Evolutionary conservation across 2,113 vertebrate genomes (phyloP), one percentile per base, ranked within the genome.

Genomic region (Cettia cetti): DNA sequence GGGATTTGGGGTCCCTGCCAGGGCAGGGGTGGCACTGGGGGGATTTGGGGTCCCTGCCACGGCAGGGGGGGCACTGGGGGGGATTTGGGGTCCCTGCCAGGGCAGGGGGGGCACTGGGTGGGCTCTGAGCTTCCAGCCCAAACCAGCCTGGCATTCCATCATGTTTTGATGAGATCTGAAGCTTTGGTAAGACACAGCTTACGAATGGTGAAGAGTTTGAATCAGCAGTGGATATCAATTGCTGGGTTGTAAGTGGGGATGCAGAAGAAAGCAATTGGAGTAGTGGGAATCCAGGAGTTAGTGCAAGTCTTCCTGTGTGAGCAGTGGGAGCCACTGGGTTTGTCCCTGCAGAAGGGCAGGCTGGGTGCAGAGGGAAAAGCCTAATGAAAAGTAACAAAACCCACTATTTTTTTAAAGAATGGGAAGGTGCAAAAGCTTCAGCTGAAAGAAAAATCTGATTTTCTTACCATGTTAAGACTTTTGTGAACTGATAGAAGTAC

Each of bases 111-210:
- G 16, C 8, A 6, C 31, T 22, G 44, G 22, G 0, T 15, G 37
- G 9, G 3, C 1, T 60, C 11, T 26, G 0, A 2, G 53, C 8
- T n/a, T 18, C 39, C 54, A 1, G 5, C 8, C 30, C 47, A n/a
- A 21, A 35, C n/a, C 69, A 50, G 37, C 5, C 71, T 50, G 52
- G 21, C 13, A 31, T 59, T 37, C 71, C 53, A 50, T 33, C n/a
- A 9, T 10, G 5, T 40, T 76, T 26, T 31, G n/a, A 28, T 75
- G 45, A 18, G 61, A 26, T 13, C 7, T 0, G 5, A 10, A 26
- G 20, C 45, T 75, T 39, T n/a, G 35, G 10, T 59, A 22, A 31
- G 20, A 9, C 17, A 3, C 2, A 31, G 47, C 11, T 54, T n/a
- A 16, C 28, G 52, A 17, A 7, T 18, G 30, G 35, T 42, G 35